Evolutionary conservation across 1,140 invertebrate genomes (phyloP).

Genomic region (Scaptomyza montana): DNA sequence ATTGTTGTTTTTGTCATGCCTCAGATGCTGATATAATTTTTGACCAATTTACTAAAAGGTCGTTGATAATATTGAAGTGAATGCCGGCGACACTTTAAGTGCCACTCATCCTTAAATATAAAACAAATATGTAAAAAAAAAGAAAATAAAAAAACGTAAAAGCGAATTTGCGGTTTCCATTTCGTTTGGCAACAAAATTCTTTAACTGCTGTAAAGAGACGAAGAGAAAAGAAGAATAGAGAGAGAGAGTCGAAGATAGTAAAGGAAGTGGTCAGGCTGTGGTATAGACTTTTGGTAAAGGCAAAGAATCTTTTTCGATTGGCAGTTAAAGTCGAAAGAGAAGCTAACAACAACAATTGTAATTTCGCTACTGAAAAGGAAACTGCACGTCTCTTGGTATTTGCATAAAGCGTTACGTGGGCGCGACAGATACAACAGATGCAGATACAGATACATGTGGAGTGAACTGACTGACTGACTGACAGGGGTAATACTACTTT

Average conservation of each 20-base stretch:
- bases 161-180: constrained; percentile 29
- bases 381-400: constrained; percentile 28
- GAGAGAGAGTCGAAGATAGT: neutral
- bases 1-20: no score
- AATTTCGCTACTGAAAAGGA: constrained; percentile 9
- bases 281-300: neutral
- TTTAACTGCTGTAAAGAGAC: constrained; percentile 1
- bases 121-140: neutral
- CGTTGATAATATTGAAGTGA: constrained; percentile 21
- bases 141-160: neutral
- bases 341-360: neutral
- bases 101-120: neutral
- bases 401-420: constrained; percentile 36
- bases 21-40: no score
- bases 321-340: constrained; percentile 54
- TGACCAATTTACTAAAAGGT: no score
- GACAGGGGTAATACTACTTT: neutral
- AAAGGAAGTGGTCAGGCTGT: constrained; percentile 6
- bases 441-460: constrained; percentile 11
- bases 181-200: constrained; percentile 21
- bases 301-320: constrained; percentile 58
- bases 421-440: constrained; percentile 30
- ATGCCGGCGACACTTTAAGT: constrained; percentile 12
- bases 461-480: neutral
- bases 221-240: neutral